phyloP scores from a whole-genome alignment of 2,113 vertebrate species.

The Muntiacus reevesi region DNA sequence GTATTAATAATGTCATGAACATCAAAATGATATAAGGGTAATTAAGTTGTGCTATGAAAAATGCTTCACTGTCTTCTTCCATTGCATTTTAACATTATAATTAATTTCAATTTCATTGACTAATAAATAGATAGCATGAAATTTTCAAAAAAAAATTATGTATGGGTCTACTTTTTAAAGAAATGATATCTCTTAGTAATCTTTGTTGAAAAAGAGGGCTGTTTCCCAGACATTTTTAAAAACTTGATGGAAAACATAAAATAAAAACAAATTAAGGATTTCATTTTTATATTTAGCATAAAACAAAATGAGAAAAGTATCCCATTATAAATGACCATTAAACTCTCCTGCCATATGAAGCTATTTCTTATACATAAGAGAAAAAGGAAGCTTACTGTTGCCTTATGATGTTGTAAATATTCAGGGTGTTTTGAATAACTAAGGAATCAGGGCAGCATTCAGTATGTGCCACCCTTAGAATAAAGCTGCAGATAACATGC shows the following conservation, averaged over 20 bases:
- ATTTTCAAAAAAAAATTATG: not conserved
- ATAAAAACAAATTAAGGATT: constrained; percentile 6
- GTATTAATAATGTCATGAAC: not conserved
- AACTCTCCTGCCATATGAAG: not conserved
- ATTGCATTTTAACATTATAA: not conserved
- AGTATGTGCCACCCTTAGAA: not conserved
- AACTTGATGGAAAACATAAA: not conserved
- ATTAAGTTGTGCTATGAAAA: constrained; percentile 5
- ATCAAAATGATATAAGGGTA: not conserved
- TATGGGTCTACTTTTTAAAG: not conserved
- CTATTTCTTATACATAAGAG: not conserved
- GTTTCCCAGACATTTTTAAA: not conserved
- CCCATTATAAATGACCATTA: not conserved
- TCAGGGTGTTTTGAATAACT: not conserved
- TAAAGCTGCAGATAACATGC: not conserved
- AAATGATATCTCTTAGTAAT: not conserved
- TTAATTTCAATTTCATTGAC: not conserved
- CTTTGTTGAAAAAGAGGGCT: not conserved
- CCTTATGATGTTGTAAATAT: not conserved
- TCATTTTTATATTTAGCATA: constrained; percentile 9
- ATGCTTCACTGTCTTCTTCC: not conserved
- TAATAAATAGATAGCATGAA: not conserved
- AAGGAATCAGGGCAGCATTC: not conserved
- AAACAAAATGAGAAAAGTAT: not conserved
- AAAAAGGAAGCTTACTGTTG: not conserved